These are phyloP conservation scores for Rhopilema esculentum DNA, from an alignment of 30 jellyfish, hydroid and myxozoan genomes.

Conservation along the genomic window DNA sequence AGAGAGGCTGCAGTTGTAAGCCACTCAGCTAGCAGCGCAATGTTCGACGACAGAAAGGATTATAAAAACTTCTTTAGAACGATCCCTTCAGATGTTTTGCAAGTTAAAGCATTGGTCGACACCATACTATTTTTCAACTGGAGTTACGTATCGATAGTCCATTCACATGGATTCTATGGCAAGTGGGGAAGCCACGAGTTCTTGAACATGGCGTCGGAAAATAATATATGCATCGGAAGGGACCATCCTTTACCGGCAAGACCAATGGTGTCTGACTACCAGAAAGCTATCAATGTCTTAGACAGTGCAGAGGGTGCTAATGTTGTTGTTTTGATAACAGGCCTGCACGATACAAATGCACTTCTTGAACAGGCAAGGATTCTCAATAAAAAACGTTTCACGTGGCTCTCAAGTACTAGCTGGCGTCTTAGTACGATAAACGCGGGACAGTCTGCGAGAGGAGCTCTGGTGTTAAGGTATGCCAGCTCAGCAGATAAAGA, in stretches of 20 bases:
- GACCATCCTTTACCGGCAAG: constrained; percentile 18
- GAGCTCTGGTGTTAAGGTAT: constrained; percentile 31
- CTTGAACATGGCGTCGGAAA: background rate
- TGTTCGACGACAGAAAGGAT: constrained; percentile 23
- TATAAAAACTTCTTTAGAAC: constrained; percentile 49
- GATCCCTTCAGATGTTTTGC: constrained; percentile 44
- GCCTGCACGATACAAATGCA: constrained; percentile 38
- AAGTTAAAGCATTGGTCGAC: constrained; percentile 45
- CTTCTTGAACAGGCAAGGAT: constrained; percentile 18
- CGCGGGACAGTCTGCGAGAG: constrained; percentile 30
- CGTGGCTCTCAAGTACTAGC: constrained; percentile 8
- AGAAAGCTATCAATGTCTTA: background rate
- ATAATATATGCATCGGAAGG: constrained; percentile 29
- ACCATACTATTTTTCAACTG: constrained; percentile 37
- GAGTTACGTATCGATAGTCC: constrained; percentile 41
- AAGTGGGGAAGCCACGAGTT: constrained; percentile 32
- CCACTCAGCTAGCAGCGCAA: constrained; percentile 54
- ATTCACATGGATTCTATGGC: constrained; percentile 33
- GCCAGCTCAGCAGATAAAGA: background rate
- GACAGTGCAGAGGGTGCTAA: constrained; percentile 2
- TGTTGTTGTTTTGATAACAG: constrained; percentile 23
- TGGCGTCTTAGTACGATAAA: background rate
- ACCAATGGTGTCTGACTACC: constrained; percentile 32
- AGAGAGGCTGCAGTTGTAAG: background rate
- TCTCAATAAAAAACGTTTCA: background rate